These are phyloP conservation scores for Dicerorhinus sumatrensis DNA, from an alignment of 2,113 vertebrate genomes.

Conservation along the genomic window DNA sequence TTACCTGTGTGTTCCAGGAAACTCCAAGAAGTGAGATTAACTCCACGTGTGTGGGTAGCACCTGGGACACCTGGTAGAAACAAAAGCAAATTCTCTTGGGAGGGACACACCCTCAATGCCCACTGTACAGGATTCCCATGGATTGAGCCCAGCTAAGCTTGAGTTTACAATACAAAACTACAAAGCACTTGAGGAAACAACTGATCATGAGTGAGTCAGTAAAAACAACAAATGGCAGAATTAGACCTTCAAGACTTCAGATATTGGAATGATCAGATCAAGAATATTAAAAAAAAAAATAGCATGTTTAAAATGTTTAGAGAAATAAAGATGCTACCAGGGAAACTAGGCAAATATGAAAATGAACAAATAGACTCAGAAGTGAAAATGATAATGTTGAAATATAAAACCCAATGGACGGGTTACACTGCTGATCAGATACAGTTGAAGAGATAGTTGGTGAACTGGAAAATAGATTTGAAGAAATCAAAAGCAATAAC, in stretches of 20 bases:
- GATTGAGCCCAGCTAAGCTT: not conserved
- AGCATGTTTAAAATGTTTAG: constrained; percentile 23
- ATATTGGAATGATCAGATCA: not conserved
- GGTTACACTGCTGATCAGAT: constrained; percentile 56
- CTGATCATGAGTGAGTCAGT: not conserved
- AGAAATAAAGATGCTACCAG: constrained; percentile 29
- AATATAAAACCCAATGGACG: constrained; percentile 14
- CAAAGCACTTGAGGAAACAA: not conserved
- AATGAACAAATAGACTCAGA: constrained; percentile 48
- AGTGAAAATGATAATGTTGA: constrained; percentile 50
- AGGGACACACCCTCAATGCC: not conserved
- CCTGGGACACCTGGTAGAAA: not conserved
- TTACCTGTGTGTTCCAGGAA: not conserved
- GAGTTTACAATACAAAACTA: not conserved
- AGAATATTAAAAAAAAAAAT: not conserved
- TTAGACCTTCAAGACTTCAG: not conserved
- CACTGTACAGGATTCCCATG: not conserved
- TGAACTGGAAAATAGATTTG: constrained; percentile 59
- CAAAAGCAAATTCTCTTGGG: not conserved
- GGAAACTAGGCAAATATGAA: constrained; percentile 49
- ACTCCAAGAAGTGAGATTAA: not conserved
- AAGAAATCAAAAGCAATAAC: constrained; percentile 50
- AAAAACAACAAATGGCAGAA: not conserved
- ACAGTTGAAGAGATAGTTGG: constrained; percentile 42
- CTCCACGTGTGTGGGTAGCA: not conserved